Percentiles rank a stretch among this genome's conserved stretches.
These are phyloP conservation scores for Drosophila mimetica DNA, from an alignment of 2,888 invertebrate genomes.

Conservation along the genomic window DNA sequence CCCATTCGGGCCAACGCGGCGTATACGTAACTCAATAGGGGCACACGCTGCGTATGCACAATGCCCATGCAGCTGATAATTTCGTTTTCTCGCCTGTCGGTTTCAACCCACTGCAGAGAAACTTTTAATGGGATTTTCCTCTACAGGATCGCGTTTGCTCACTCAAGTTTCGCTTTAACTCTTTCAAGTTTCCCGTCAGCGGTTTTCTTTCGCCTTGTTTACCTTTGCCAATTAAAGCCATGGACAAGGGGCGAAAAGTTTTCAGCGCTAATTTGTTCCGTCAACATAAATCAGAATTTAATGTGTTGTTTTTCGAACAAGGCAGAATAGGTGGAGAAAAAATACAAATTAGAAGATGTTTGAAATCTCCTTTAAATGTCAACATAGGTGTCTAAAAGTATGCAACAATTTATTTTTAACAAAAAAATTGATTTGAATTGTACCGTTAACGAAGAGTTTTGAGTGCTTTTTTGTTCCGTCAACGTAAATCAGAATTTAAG, in stretches of 20 bases:
- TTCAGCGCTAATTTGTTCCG: slow-evolving; percentile 29
- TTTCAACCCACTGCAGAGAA: not conserved
- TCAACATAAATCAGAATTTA: not conserved
- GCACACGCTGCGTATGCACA: slow-evolving; percentile 17
- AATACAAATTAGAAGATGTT: too few relatives aligned
- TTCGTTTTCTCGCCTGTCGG: not conserved
- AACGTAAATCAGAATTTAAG: too few relatives aligned
- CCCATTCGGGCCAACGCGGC: slow-evolving; percentile 8
- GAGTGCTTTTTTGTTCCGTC: too few relatives aligned
- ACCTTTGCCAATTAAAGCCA: slow-evolving; percentile 29
- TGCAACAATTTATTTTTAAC: too few relatives aligned
- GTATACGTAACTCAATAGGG: slow-evolving; percentile 44
- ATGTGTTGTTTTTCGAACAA: not conserved
- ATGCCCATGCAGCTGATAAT: slow-evolving; percentile 3
- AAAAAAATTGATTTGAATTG: too few relatives aligned
- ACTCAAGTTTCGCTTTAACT: slow-evolving; percentile 27
- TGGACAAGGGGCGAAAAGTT: slow-evolving; percentile 19
- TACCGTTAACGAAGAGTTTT: too few relatives aligned
- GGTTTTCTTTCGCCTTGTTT: not conserved
- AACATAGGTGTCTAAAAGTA: too few relatives aligned
- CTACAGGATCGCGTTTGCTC: slow-evolving; percentile 1
- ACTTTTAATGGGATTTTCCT: slow-evolving; percentile 32
- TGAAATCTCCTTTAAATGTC: too few relatives aligned
- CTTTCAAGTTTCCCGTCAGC: slow-evolving; percentile 12
- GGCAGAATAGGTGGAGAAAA: too few relatives aligned